phyloP scores from a whole-genome alignment of 2,797 vertebrate species.

The Leucoraja ocellata region DNA sequence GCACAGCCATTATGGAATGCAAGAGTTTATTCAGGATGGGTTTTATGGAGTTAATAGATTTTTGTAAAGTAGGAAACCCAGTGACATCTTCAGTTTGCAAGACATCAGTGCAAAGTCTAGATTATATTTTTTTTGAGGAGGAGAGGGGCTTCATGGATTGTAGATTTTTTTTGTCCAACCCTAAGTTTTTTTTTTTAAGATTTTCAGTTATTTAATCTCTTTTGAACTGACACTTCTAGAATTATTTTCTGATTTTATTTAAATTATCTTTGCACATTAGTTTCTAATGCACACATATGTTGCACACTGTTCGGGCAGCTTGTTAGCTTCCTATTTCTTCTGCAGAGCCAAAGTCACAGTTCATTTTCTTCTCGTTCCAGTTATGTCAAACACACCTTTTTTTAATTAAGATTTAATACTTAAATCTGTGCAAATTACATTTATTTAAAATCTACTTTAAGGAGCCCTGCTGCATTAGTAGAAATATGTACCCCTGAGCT shows the following conservation, averaged over 20 bases:
- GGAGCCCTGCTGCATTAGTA: background rate
- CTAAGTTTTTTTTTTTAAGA: background rate
- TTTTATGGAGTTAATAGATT: background rate
- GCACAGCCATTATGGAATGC: background rate
- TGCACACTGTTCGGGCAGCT: slow-evolving; percentile 18
- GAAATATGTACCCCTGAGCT: slow-evolving; percentile 1
- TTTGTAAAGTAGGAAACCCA: slow-evolving; percentile 4
- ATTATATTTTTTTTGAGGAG: background rate
- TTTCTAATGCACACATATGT: slow-evolving; percentile 8
- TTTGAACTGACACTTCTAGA: slow-evolving; percentile 32
- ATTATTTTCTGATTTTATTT: slow-evolving; percentile 5
- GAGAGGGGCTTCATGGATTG: background rate
- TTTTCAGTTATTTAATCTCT: slow-evolving; percentile 24
- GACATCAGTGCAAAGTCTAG: background rate
- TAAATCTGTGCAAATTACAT: slow-evolving; percentile 27
- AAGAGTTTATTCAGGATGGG: background rate
- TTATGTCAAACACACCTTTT: background rate
- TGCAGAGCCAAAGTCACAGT: background rate
- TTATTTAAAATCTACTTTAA: slow-evolving; percentile 7
- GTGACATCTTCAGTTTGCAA: slow-evolving; percentile 23
- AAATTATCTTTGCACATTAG: slow-evolving; percentile 32
- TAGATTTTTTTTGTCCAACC: slow-evolving; percentile 21
- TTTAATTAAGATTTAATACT: slow-evolving; percentile 1
- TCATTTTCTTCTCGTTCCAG: background rate
- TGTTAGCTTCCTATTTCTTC: background rate